Percentiles rank a stretch among this genome's conserved stretches.
These are phyloP conservation scores for Plestiodon gilberti DNA, from an alignment of 2,113 vertebrate species.

Conservation along the genomic window DNA sequence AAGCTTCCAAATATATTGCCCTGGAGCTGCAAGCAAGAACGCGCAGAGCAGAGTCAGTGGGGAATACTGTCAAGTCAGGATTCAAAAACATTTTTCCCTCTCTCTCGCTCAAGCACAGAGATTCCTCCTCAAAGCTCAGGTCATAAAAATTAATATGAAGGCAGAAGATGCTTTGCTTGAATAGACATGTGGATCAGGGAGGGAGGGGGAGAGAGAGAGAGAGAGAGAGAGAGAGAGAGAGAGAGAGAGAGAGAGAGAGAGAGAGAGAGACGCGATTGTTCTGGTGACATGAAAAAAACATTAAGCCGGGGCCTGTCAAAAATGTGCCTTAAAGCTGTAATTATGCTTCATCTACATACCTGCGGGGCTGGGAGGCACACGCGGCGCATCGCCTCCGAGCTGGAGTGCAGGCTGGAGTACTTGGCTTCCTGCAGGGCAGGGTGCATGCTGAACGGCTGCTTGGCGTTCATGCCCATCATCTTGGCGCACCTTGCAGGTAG, in stretches of 20 bases:
- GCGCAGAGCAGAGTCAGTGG: conserved; percentile 87
- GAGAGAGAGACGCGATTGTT: conserved; percentile 72
- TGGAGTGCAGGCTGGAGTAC: conserved; percentile 86
- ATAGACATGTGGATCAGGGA: conserved; percentile 84
- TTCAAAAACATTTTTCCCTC: conserved; percentile 83
- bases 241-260: conserved; percentile 65
- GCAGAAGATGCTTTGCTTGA: conserved; percentile 84
- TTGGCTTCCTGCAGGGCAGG: conserved; percentile 91
- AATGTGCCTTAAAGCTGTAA: conserved; percentile 79
- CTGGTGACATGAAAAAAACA: conserved; percentile 85
- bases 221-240: conserved; percentile 62
- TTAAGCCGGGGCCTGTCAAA: conserved; percentile 79
- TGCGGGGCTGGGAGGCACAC: conserved; percentile 93
- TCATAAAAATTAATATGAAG: conserved; percentile 99
- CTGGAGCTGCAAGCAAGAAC: conserved; percentile 94
- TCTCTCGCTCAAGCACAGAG: conserved; percentile 81
- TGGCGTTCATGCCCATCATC: conserved; percentile 96
- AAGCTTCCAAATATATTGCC: conserved; percentile 98
- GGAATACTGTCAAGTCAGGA: conserved; percentile 90
- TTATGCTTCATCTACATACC: conserved; percentile 83
- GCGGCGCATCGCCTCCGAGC: conserved; percentile 93
- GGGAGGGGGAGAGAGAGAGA: conserved; percentile 53
- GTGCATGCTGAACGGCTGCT: conserved; percentile 93
- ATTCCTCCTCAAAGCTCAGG: conserved; percentile 90
- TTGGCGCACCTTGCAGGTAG: conserved; percentile 77